Conservation (phyloP, 1,140 invertebrate species). For the Melanaphis sacchari region DNA sequence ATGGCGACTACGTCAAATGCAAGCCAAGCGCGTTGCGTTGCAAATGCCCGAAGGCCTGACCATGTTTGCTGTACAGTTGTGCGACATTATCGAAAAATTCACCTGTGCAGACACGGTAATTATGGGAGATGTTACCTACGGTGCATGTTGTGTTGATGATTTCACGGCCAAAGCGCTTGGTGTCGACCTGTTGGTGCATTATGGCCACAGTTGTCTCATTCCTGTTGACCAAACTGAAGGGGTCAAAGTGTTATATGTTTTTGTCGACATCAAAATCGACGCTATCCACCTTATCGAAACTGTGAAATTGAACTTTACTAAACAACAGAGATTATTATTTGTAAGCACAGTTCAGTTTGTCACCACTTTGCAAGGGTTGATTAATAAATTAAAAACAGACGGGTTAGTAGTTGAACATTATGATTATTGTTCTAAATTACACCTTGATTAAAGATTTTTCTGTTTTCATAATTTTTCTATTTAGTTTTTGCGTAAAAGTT, state of each 20-base stretch:
- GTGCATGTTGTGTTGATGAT: conserved; percentile 99
- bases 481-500: conserved; percentile 77
- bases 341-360: conserved; percentile 99
- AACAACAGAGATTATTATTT: conserved; percentile 71
- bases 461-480: conserved; percentile 61
- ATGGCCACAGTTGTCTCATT: conserved; percentile 97
- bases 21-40: conserved; percentile 87
- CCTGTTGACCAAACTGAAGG: conserved; percentile 90
- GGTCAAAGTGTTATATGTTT: conserved; percentile 95
- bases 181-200: conserved; percentile 94
- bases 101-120: conserved; percentile 93
- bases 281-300: conserved; percentile 90
- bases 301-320: conserved; percentile 82
- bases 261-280: conserved; percentile 95
- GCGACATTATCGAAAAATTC: conserved; percentile 94
- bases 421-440: background rate
- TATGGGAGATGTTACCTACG: conserved; percentile 97
- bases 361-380: conserved; percentile 80
- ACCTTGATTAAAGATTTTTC: background rate
- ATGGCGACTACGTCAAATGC: conserved; percentile 87
- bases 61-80: conserved; percentile 91
- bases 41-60: conserved; percentile 97
- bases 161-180: conserved; percentile 89
- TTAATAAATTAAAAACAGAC: conserved; percentile 62
- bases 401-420: conserved; percentile 12